A percentile compares a stretch with the other conserved stretches of the same genome.
These are phyloP conservation scores for Nephrotoma guestfalica DNA, from an alignment of 2,888 invertebrate species.

Conservation along the genomic window DNA sequence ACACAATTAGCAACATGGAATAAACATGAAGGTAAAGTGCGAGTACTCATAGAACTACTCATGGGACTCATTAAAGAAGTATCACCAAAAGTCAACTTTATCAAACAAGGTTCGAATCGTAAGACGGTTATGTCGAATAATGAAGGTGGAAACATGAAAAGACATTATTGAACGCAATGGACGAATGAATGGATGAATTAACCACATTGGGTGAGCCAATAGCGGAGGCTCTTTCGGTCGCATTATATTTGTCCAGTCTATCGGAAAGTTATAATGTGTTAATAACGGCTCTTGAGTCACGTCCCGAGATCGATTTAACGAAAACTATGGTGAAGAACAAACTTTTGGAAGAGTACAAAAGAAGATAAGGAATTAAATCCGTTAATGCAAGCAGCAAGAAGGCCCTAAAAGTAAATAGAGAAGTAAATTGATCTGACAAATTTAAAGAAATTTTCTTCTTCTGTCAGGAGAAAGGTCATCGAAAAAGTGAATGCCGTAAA, in stretches of 20 bases:
- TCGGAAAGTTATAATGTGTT: no score
- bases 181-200: neutral
- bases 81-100: neutral
- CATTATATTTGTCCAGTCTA: neutral
- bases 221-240: neutral
- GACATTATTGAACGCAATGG: neutral
- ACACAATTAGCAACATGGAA: neutral
- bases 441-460: no score
- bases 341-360: constrained; percentile 9
- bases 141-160: neutral
- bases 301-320: neutral
- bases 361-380: constrained; percentile 5
- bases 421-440: neutral
- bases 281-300: constrained; percentile 6
- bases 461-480: neutral
- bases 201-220: neutral
- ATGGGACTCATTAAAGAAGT: neutral
- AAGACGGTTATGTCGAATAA: neutral
- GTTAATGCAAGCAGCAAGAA: no score
- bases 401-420: neutral
- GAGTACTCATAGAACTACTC: neutral
- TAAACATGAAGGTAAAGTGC: neutral
- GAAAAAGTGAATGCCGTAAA: neutral
- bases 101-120: neutral
- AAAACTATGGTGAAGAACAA: constrained; percentile 11